Percentiles rank a stretch among this genome's conserved stretches.
These are phyloP conservation scores for Agonum fuliginosum DNA, from an alignment of 2,888 invertebrate genomes.

Conservation along the genomic window DNA sequence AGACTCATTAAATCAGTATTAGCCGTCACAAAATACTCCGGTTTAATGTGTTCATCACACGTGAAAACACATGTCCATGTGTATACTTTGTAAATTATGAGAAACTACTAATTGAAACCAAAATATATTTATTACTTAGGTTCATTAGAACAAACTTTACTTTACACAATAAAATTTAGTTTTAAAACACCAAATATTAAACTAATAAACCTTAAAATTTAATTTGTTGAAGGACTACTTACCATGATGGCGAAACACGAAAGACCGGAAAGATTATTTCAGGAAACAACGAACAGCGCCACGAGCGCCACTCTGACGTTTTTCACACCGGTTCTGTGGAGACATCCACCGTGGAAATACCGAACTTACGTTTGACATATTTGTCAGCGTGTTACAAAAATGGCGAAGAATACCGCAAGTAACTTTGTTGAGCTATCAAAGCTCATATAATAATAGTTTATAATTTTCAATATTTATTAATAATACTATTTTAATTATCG, in stretches of 20 bases:
- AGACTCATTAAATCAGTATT: conserved; percentile 74
- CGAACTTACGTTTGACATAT: conserved; percentile 40
- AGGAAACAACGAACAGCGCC: conserved; percentile 60
- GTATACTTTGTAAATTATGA: conserved; percentile 11
- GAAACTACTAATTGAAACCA: conserved; percentile 14
- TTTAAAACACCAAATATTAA: conserved; percentile 13
- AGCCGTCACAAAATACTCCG: conserved; percentile 67
- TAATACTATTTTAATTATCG: conserved; percentile 17
- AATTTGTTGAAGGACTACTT: conserved; percentile 64
- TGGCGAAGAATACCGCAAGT: conserved; percentile 50
- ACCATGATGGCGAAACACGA: conserved; percentile 71
- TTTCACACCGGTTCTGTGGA: too few relatives aligned
- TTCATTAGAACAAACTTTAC: neutral
- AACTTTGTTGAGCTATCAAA: conserved; percentile 49
- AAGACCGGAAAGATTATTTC: conserved; percentile 68
- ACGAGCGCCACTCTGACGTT: conserved; percentile 49
- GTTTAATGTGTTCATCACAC: conserved; percentile 63
- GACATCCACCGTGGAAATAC: conserved; percentile 18
- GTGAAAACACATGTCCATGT: conserved; percentile 56
- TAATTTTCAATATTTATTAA: neutral
- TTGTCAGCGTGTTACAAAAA: conserved; percentile 57
- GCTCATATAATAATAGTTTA: conserved; percentile 44
- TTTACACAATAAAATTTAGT: neutral
- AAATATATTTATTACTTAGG: neutral
- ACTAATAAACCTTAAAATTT: conserved; percentile 50